Evolutionary conservation across 2,888 invertebrate species (phyloP), one percentile per base, ranked within the genome.

Genomic region (Melanotus villosus): DNA sequence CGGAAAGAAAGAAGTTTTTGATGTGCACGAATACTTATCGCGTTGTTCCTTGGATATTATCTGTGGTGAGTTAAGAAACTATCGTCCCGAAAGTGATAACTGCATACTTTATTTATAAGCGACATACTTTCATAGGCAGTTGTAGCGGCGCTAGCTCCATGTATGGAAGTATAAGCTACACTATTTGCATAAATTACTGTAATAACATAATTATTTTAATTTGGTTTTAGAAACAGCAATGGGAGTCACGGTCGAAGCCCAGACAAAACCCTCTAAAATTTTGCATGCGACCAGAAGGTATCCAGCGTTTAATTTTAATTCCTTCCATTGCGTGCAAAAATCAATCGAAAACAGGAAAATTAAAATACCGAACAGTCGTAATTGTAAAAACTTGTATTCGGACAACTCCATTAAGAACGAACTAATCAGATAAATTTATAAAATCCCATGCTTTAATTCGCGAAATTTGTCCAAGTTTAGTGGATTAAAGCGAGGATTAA

Each of bases 1-100:
- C 16, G 41, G n/a, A n/a, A n/a, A 14, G 9, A 14, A 41, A 18
- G 9, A 7, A 26, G 26, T 26, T 7, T n/a, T n/a, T n/a, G n/a
- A n/a, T n/a, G n/a, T n/a, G n/a, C 89, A 86, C 75, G 86, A 87
- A 68, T 86, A 86, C 71, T 80, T 90, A 26, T 88, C 89, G 0
- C 84, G 86, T 3, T 90, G 90, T 78, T 88, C 89, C 76, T 80
- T 90, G 75, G 90, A 90, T 78, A 88, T 90, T 70, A 89, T 90
- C 23, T 89, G 89, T 78, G 90, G 90, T 90, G 80, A 65, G 43
- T 47, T 43, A n/a, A 19, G 10, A 30, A 23, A 52, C 18, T 43
- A 41, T 19, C 12, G 21, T 6, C 12, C 26, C 9, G 50, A 50
- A 50, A 23, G 43, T 26, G 50, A 50, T 50, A 23, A 50, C 30